Percentiles rank a stretch among this genome's conserved stretches.
phyloP scores from a whole-genome alignment of 2,797 vertebrate species.

The Streptopelia turtur region DNA sequence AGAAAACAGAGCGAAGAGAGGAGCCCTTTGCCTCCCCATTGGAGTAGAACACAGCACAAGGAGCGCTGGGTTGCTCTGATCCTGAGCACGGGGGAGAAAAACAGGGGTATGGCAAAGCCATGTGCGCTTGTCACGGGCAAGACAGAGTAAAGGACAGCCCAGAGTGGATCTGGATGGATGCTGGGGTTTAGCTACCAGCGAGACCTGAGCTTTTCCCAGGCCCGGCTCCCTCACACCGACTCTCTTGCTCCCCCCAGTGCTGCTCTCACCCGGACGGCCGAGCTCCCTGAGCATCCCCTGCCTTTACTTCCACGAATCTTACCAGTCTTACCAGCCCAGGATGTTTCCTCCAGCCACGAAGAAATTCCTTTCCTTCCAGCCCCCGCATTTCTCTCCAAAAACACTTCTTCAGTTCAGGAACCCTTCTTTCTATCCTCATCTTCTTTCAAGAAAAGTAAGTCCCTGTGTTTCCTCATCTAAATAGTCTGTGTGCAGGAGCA shows the following conservation, averaged over 20 bases:
- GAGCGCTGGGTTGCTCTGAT: not conserved
- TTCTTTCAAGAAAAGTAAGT: not conserved
- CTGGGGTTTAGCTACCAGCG: rapidly evolving
- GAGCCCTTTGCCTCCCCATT: rapidly evolving
- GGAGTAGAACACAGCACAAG: not conserved
- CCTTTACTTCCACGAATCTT: rapidly evolving
- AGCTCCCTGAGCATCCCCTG: not conserved
- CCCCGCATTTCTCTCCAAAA: not conserved
- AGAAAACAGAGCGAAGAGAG: not conserved
- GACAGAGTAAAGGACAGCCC: not conserved
- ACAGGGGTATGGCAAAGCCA: rapidly evolving
- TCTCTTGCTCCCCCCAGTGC: conserved; percentile 5
- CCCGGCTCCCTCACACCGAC: not conserved
- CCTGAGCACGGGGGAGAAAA: not conserved
- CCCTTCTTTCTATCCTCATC: not conserved
- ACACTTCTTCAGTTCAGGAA: rapidly evolving
- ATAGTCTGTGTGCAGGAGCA: not conserved
- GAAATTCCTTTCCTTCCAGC: not conserved
- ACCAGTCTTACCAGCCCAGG: rapidly evolving
- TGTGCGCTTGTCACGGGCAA: rapidly evolving
- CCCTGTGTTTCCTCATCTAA: not conserved
- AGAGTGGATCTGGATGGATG: rapidly evolving
- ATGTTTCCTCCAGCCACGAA: not conserved
- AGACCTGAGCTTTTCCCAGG: not conserved
- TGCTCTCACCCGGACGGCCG: rapidly evolving